Evolutionary conservation across 2,888 invertebrate genomes (phyloP).

Genomic region (Escarpia spicata): DNA sequence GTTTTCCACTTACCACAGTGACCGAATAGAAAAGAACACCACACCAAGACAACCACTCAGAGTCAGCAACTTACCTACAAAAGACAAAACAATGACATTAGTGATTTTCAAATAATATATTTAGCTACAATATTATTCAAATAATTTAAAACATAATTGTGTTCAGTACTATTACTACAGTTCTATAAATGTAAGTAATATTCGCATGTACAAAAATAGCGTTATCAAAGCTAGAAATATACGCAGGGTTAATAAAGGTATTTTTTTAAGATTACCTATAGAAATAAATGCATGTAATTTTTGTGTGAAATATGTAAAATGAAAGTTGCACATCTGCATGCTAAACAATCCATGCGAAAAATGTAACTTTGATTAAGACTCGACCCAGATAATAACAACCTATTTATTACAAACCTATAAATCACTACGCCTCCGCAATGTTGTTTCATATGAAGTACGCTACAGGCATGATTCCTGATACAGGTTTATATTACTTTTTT

Average conservation of each 20-base stretch:
- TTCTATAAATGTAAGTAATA: background rate
- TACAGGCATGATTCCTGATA: background rate
- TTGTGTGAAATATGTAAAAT: too few species aligned
- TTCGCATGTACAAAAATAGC: background rate
- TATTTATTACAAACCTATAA: background rate
- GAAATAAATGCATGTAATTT: too few species aligned
- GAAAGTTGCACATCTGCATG: too few species aligned
- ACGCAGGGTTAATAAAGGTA: background rate
- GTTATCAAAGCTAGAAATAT: background rate
- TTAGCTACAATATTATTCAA: background rate
- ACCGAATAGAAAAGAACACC: background rate
- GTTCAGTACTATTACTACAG: background rate
- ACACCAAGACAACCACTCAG: background rate
- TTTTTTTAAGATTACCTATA: too few species aligned
- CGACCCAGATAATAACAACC: background rate
- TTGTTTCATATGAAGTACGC: background rate
- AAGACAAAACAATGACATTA: background rate
- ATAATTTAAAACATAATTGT: background rate
- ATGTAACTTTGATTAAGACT: background rate
- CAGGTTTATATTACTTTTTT: background rate
- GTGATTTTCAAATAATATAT: background rate
- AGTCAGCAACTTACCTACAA: constrained; percentile 12
- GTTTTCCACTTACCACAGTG: background rate
- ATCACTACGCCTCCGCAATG: background rate
- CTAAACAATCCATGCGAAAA: too few species aligned